Evolutionary conservation across 2,888 invertebrate species (phyloP), one percentile per base, ranked within the genome.

Genomic region (Coenonympha glycerion): DNA sequence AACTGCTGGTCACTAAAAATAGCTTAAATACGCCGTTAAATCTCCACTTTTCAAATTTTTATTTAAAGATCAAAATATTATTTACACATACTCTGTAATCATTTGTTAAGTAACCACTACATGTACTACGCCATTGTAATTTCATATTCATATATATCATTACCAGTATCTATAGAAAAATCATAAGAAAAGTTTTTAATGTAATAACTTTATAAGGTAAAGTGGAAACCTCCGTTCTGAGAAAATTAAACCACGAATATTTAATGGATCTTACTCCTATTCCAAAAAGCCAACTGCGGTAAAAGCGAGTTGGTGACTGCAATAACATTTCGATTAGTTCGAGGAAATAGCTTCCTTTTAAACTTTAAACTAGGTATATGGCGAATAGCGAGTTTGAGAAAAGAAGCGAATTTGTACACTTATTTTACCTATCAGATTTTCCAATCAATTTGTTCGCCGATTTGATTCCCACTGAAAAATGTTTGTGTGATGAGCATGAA

Each of bases 211-310:
- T 39, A 24, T 15, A 24, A 22, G 24, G 39, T n/a, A 15, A 39
- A 24, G 11, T 21, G 6, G 39, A 39, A 44, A 31, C 44, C 15
- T 31, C 41, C 9, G 19, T n/a, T 11, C 15, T 6, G 22, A 15
- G 33, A 44, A 44, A 44, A 77, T 81, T 74, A 41, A 30, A 30
- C 68, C 64, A 64, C 76, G 71, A 80, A 77, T 81, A 79, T 79
- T 80, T 79, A 83, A 82, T 80, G 77, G 76, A 68, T 79, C 79
- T 80, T 79, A 80, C 82, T 79, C 79, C 68, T 73, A 82, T 81
- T 83, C 71, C 64, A 67, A 76, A 81, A 77, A 73, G 73, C 69
- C 74, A 81, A 82, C 79, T 82, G 78, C 71, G 70, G 71, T 65
- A 66, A 76, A 72, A 77, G 69, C 66, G 71, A 72, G 69, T 74